Conservation (phyloP, 2,888 invertebrate genomes). For the Zootermopsis nevadensis region DNA sequence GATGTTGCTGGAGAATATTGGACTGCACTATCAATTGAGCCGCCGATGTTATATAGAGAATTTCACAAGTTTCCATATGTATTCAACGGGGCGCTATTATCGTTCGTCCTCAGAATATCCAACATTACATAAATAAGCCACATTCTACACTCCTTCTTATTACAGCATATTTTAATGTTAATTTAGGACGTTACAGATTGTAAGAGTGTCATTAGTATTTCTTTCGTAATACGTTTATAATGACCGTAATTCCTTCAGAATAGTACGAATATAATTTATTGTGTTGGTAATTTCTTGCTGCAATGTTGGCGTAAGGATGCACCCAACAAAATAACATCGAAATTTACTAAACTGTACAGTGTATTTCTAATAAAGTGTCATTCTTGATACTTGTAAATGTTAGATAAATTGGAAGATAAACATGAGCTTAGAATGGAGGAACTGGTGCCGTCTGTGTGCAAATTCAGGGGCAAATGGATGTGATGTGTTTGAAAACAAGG, state of each 20-base stretch:
- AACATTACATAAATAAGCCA: neutral
- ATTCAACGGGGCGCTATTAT: neutral
- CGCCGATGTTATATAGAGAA: neutral
- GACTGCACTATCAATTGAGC: constrained; percentile 17
- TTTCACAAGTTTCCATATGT: neutral
- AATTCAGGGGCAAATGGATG: constrained; percentile 44
- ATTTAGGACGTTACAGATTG: neutral
- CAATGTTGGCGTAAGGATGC: constrained; percentile 24
- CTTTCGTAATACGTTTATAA: neutral
- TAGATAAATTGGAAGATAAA: constrained; percentile 36
- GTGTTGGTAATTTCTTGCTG: constrained; percentile 3
- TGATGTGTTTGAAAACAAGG: constrained; percentile 47
- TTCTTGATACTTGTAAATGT: constrained; percentile 37
- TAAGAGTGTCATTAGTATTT: neutral
- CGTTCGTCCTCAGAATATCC: neutral
- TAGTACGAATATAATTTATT: neutral
- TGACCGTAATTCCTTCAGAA: neutral
- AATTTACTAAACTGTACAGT: constrained; percentile 43
- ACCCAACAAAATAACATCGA: constrained; percentile 39
- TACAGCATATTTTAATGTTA: too few species aligned
- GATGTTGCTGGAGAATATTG: neutral
- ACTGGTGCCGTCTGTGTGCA: constrained; percentile 52
- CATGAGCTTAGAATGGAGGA: constrained; percentile 51
- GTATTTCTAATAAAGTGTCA: constrained; percentile 49
- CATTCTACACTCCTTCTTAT: too few species aligned